Evolutionary conservation across 2,797 vertebrate species (phyloP).

Genomic region (Paratrypauchen microcephalus): DNA sequence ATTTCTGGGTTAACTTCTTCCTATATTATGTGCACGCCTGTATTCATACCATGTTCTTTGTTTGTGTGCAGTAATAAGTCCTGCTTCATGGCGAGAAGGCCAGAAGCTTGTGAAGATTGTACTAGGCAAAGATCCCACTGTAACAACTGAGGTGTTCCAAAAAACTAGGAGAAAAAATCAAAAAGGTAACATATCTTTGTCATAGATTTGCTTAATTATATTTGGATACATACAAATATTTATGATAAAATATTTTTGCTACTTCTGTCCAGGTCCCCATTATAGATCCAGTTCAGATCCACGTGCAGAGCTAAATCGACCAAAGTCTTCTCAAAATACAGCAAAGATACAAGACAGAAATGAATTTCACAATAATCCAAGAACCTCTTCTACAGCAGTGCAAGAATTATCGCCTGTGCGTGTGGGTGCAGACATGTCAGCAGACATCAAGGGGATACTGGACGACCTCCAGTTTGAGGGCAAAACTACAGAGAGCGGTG

Average conservation of each 20-base stretch:
- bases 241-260: conserved; percentile 1
- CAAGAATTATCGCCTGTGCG: conserved; percentile 35
- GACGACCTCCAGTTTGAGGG: conserved; percentile 89
- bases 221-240: not conserved
- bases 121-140: conserved; percentile 83
- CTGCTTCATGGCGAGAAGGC: conserved; percentile 93
- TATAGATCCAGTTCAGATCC: conserved; percentile 57
- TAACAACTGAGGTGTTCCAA: conserved; percentile 68
- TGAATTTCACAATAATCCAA: conserved; percentile 32
- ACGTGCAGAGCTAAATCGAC: conserved; percentile 41
- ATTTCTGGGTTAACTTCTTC: not conserved
- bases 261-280: conserved; percentile 49
- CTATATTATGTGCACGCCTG: not conserved
- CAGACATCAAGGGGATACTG: conserved; percentile 90
- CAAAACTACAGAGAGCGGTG: conserved; percentile 42
- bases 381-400: conserved; percentile 33
- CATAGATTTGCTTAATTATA: conserved; percentile 4
- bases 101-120: conserved; percentile 92
- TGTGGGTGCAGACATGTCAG: conserved; percentile 79
- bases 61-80: conserved; percentile 77
- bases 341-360: conserved; percentile 45
- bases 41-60: conserved; percentile 9
- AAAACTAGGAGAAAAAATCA: conserved; percentile 72
- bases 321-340: conserved; percentile 46
- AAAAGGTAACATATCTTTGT: conserved; percentile 61